Conservation (phyloP, 2,888 invertebrate species). For the Eupelmus urozonus region DNA sequence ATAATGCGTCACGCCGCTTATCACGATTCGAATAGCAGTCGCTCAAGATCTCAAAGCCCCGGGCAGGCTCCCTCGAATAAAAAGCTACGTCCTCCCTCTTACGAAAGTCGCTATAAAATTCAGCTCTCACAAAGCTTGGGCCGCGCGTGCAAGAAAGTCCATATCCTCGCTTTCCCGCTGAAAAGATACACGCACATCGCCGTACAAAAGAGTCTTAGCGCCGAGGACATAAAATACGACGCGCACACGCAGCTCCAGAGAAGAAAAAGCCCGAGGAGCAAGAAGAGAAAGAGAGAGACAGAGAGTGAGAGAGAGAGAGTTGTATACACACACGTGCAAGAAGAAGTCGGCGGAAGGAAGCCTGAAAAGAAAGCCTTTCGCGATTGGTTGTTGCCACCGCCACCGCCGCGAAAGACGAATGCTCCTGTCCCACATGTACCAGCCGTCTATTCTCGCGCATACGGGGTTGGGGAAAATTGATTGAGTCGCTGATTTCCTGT, state of each 20-base stretch:
- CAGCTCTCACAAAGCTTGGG: too few species aligned
- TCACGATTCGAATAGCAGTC: too few species aligned
- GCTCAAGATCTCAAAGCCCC: too few species aligned
- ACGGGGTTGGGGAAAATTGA: constrained; percentile 36
- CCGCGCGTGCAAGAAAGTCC: too few species aligned
- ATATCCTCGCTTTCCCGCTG: too few species aligned
- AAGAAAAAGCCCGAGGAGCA: background rate
- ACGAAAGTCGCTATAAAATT: too few species aligned
- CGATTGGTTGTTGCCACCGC: background rate
- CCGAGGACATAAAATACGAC: background rate
- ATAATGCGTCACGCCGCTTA: too few species aligned
- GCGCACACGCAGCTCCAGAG: background rate
- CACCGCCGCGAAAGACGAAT: constrained; percentile 11
- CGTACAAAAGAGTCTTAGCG: too few species aligned
- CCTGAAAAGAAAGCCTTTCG: constrained; percentile 16
- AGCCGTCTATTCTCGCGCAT: background rate
- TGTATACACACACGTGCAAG: background rate
- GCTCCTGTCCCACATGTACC: background rate
- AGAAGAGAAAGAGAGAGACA: background rate
- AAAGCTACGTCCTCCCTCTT: too few species aligned
- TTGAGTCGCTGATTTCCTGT: constrained; percentile 48
- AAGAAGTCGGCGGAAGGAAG: constrained; percentile 14
- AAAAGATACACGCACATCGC: too few species aligned
- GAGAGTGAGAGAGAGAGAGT: background rate
- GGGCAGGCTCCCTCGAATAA: too few species aligned